Base-by-base conservation (phyloP, 1,140 invertebrate genomes). In the Tribolium madens region DNA sequence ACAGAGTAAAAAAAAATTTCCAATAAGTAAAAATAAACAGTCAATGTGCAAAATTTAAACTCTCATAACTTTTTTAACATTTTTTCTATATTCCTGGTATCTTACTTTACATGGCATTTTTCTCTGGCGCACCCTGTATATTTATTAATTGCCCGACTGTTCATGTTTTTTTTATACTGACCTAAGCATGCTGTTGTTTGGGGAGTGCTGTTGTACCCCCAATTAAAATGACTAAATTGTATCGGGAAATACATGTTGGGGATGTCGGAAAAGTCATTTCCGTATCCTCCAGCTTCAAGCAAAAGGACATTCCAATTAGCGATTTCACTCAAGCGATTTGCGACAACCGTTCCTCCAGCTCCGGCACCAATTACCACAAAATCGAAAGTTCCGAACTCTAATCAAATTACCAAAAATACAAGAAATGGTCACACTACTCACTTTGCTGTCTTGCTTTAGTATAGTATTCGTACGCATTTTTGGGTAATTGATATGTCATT, bases 291-390 rank as follows among this genome's bases (percentile, higher is more conserved):
- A 4, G 90, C 90, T 80, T 92, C 91, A 7, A 92, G 26, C 12
- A 92, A 79, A 2, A 92, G 81, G 17, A 92, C 87, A 70, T 82
- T 85, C 83, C 85, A 86, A 48, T 87, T 79, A n/a, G 79, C 42
- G 13, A 84, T 84, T 69, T 88, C 87, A 3, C 87, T 87, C 1
- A 88, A 75, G 12, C 91, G 84, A 76, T 87, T 90, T 0, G 91
- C 91, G 21, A 93, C n/a, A 1, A 92, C 91, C 36, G 88, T 85
- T 1, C 91, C 91, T 0, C 90, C 89, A 0, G 91, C 88, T 13
- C 92, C 92, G 3, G 85, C 91, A 0, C 92, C 92, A 71, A 93
- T 87, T 10, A 89, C 80, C 4, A 89, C 84, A 64, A 88, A 89
- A 78, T 89, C 88, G 50, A 15, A 75, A 26, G 33, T 47, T 13